A percentile compares a stretch with the other conserved stretches of the same genome.
phyloP scores from a whole-genome alignment of 2,113 vertebrate genomes.

The Struthidea cinerea region DNA sequence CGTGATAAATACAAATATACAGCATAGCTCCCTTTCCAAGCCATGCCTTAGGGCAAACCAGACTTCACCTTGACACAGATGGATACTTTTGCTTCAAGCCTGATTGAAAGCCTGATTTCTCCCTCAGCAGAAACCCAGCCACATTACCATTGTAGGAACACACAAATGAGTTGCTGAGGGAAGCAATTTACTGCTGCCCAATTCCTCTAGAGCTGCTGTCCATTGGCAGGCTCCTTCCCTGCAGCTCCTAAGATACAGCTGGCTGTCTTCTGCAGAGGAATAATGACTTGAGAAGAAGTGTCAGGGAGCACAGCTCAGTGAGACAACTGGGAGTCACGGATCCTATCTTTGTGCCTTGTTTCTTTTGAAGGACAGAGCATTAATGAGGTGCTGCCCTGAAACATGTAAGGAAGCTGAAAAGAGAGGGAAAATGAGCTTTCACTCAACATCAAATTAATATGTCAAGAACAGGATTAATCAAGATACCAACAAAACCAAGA shows the following conservation, averaged over 20 bases:
- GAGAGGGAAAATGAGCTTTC: conserved; percentile 29
- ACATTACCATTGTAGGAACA: not conserved
- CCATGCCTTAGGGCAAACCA: not conserved
- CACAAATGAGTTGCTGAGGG: conserved; percentile 38
- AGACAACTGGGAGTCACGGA: not conserved
- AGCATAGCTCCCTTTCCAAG: not conserved
- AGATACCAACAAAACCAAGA: not conserved
- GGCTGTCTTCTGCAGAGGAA: not conserved
- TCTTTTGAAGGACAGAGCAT: not conserved
- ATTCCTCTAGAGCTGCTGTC: not conserved
- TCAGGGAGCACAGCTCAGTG: not conserved
- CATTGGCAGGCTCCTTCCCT: not conserved
- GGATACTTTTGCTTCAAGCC: not conserved
- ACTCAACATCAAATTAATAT: conserved; percentile 3
- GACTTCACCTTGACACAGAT: not conserved
- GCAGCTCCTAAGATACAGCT: not conserved
- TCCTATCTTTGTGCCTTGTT: not conserved
- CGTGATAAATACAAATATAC: not conserved
- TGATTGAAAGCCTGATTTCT: conserved; percentile 33
- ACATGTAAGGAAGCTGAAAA: not conserved
- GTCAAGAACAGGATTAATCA: conserved; percentile 33
- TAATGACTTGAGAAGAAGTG: not conserved
- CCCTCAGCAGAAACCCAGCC: not conserved
- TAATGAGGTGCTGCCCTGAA: not conserved
- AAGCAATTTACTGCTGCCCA: conserved; percentile 34